A percentile compares a stretch with the other conserved stretches of the same genome.
Evolutionary conservation across 2,888 invertebrate species (phyloP).

Genomic region (Listrodromus nycthemerus): DNA sequence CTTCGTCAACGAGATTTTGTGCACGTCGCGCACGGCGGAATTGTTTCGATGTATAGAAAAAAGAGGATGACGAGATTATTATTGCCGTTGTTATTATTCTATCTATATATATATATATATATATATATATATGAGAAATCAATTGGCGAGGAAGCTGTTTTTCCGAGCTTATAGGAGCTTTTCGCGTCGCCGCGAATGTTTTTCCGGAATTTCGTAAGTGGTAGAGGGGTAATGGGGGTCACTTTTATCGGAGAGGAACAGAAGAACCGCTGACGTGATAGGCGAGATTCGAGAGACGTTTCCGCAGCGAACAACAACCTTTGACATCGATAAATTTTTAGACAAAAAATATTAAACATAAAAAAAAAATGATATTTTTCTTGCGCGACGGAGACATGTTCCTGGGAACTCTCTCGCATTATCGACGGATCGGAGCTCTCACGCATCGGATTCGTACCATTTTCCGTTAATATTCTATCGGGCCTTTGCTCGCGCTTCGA

Average conservation of each 20-base stretch:
- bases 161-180: conserved; percentile 3
- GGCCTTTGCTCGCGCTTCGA: not conserved
- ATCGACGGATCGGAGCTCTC: not conserved
- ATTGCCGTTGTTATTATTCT: not conserved
- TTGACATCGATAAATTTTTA: not conserved
- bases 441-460: not conserved
- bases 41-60: conserved; percentile 1
- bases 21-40: not conserved
- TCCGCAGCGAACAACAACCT: not conserved
- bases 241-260: not conserved
- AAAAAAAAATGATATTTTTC: not conserved
- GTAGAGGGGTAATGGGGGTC: conserved; percentile 7
- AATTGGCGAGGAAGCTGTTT: conserved; percentile 14
- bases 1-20: conserved; percentile 2
- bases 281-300: not conserved
- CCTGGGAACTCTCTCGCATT: not conserved
- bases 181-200: not conserved
- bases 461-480: not conserved
- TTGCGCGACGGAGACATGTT: not conserved
- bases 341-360: not conserved
- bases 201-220: not conserved
- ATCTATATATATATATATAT: not conserved
- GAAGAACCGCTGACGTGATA: not conserved
- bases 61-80: not conserved
- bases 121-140: not conserved